Evolutionary conservation across 2,113 vertebrate species (phyloP).

Genomic region (Gavia stellata): DNA sequence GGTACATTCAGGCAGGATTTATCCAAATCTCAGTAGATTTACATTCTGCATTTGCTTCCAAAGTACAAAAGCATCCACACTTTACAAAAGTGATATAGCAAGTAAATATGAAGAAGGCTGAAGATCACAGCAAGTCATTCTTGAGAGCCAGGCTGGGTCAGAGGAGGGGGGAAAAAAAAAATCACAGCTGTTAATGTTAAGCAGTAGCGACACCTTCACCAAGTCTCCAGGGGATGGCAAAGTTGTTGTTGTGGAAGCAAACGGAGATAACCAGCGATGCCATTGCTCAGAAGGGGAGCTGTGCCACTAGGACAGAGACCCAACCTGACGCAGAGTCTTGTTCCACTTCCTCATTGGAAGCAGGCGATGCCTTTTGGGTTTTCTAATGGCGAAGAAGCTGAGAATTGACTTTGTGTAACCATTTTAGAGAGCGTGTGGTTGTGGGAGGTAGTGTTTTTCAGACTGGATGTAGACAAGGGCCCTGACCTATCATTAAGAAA

Average conservation of each 20-base stretch:
- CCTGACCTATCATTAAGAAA: not conserved
- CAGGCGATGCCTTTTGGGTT: not conserved
- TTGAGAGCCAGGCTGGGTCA: not conserved
- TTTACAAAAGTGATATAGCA: not conserved
- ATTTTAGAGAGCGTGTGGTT: not conserved
- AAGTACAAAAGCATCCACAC: not conserved
- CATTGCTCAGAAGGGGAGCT: not conserved
- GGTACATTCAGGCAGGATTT: not conserved
- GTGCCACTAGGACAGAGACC: not conserved
- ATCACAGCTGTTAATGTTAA: not conserved
- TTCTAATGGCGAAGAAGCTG: not conserved
- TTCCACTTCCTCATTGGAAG: not conserved
- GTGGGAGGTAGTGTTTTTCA: not conserved
- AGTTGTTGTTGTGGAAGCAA: not conserved
- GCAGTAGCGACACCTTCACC: not conserved
- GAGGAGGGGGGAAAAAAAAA: not conserved
- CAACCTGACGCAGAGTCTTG: not conserved
- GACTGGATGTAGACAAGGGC: fast-evolving
- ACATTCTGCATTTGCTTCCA: not conserved
- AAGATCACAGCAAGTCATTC: not conserved
- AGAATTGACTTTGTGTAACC: not conserved
- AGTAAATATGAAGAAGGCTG: not conserved
- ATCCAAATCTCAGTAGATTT: not conserved
- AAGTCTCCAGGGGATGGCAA: not conserved
- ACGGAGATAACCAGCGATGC: fast-evolving